Evolutionary conservation across 2,113 vertebrate species (phyloP).

Genomic region (Plestiodon gilberti): DNA sequence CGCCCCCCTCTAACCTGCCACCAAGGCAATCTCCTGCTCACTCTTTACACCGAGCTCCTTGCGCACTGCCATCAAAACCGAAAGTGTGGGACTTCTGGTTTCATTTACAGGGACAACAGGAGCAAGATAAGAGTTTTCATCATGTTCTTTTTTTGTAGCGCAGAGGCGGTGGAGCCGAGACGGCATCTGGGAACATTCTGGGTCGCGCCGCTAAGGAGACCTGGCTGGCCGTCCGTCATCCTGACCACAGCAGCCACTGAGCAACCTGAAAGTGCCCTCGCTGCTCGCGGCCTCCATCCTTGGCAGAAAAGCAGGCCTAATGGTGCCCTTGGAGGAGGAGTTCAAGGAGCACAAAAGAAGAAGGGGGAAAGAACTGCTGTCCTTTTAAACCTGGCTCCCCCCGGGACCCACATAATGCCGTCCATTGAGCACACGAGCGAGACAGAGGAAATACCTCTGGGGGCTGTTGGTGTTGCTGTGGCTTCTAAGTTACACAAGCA

Average conservation of each 20-base stretch:
- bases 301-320: background rate
- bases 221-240: background rate
- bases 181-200: too few species aligned
- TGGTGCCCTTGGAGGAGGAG: background rate
- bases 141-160: too few species aligned
- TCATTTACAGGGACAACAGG: too few species aligned
- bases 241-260: background rate
- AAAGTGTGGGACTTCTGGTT: too few species aligned
- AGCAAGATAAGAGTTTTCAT: too few species aligned
- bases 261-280: too few species aligned
- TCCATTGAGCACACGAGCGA: background rate
- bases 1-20: too few species aligned
- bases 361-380: background rate
- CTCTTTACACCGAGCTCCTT: too few species aligned
- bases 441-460: background rate
- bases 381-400: background rate
- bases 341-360: background rate
- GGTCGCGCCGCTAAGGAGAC: too few species aligned
- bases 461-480: background rate
- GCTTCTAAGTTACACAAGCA: background rate
- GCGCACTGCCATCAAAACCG: too few species aligned
- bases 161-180: too few species aligned
- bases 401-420: background rate
- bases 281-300: background rate
- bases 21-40: too few species aligned